Evolutionary conservation across 2,888 invertebrate species (phyloP).

Genomic region (Chrysopilus asiliformis): DNA sequence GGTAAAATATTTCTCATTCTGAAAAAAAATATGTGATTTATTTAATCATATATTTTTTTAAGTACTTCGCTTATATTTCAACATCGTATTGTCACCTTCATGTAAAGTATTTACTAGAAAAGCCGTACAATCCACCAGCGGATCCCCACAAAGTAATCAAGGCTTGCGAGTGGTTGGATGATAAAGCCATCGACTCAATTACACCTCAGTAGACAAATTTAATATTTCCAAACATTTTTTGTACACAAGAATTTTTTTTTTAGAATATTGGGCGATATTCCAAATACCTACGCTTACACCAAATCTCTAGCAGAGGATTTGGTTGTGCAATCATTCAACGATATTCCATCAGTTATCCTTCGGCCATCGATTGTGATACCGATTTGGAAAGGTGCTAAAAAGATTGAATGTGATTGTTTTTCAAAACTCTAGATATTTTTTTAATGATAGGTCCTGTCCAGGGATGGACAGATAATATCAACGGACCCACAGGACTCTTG

Average conservation of each 20-base stretch:
- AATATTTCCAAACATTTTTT: constrained; percentile 22
- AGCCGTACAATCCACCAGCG: constrained; percentile 71
- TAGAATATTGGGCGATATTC: constrained; percentile 59
- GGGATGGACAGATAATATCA: constrained; percentile 89
- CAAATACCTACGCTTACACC: constrained; percentile 89
- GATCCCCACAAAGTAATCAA: constrained; percentile 62
- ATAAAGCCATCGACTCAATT: constrained; percentile 50
- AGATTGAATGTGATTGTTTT: too few relatives aligned
- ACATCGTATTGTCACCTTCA: constrained; percentile 87
- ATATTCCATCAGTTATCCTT: constrained; percentile 66
- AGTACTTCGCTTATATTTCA: constrained; percentile 54
- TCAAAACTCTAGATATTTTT: constrained; percentile 12
- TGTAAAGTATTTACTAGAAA: constrained; percentile 66
- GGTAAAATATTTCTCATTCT: constrained; percentile 34
- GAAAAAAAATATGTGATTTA: neutral
- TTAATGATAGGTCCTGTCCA: constrained; percentile 55
- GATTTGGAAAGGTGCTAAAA: constrained; percentile 34
- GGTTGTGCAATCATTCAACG: constrained; percentile 61
- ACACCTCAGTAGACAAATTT: constrained; percentile 40
- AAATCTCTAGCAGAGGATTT: constrained; percentile 81
- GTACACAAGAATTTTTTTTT: constrained; percentile 22
- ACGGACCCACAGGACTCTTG: constrained; percentile 78
- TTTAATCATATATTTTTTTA: neutral
- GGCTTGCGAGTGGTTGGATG: constrained; percentile 65
- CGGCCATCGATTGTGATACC: constrained; percentile 86